phyloP scores from a whole-genome alignment of 2,113 vertebrate species.

The Ptyas mucosa region DNA sequence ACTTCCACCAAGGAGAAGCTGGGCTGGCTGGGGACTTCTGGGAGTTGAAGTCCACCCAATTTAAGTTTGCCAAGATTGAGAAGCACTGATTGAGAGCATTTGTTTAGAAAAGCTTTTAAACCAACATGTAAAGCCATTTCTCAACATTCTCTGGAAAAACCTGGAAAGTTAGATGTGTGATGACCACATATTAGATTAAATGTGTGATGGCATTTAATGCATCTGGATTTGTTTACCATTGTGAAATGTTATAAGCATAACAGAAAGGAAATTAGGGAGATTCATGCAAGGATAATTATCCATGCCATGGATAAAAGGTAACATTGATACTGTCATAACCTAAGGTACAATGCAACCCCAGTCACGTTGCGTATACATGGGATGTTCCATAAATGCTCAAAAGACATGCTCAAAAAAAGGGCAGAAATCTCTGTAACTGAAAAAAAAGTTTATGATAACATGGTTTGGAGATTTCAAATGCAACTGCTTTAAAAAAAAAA shows the following conservation, averaged over 20 bases:
- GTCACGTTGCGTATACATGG: background rate
- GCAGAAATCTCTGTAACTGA: background rate
- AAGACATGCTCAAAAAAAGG: no score
- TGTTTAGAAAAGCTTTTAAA: slow-evolving; percentile 2
- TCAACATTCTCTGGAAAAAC: slow-evolving; percentile 8
- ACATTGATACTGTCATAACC: no score
- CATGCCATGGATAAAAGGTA: no score
- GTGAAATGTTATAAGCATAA: background rate
- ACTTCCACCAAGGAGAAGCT: background rate
- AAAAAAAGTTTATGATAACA: background rate
- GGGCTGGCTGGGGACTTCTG: background rate
- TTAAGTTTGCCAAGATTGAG: background rate
- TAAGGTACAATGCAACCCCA: background rate
- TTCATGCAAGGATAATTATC: background rate
- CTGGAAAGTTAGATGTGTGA: rapidly evolving
- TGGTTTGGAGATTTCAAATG: background rate
- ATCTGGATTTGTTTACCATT: background rate
- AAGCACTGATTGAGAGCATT: background rate
- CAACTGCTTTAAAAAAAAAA: background rate
- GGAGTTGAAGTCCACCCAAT: background rate
- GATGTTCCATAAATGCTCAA: no score
- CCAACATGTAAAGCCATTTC: background rate
- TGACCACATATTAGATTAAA: background rate
- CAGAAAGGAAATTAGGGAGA: background rate
- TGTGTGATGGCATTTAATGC: background rate